Evolutionary conservation across 2,113 vertebrate genomes (phyloP).

Genomic region (Tor tambroides): DNA sequence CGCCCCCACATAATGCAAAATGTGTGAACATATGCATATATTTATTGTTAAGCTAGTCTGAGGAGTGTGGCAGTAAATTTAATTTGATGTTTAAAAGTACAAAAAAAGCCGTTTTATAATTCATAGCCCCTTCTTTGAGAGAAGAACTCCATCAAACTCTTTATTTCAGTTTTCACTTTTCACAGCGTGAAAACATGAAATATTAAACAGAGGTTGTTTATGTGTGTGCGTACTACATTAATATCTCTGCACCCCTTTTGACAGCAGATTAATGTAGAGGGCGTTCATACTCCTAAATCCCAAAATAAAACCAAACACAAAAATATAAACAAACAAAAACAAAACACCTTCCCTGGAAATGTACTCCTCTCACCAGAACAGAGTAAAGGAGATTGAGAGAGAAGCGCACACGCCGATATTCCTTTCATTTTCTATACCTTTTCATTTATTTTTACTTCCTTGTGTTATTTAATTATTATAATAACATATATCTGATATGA

Average conservation of each 20-base stretch:
- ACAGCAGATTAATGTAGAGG: constrained; percentile 44
- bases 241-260: constrained; percentile 4
- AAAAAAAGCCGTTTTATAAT: constrained; percentile 42
- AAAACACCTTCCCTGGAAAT: background rate
- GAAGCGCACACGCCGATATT: background rate
- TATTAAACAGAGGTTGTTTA: constrained; percentile 30
- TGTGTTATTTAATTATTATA: background rate
- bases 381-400: background rate
- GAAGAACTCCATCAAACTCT: constrained; percentile 3
- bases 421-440: background rate
- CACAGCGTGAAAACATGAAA: constrained; percentile 24
- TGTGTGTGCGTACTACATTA: constrained; percentile 19
- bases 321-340: constrained; percentile 28
- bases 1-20: background rate
- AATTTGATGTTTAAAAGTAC: constrained; percentile 38
- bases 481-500: background rate
- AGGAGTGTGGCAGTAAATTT: constrained; percentile 15
- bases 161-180: constrained; percentile 11
- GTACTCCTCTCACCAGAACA: background rate
- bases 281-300: constrained; percentile 26
- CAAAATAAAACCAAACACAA: constrained; percentile 28
- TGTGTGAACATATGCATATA: background rate
- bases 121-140: constrained; percentile 7
- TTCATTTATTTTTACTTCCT: background rate
- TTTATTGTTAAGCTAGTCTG: constrained; percentile 9